Evolutionary conservation across 2,797 vertebrate species (phyloP), one percentile per base, ranked within the genome.

Genomic region (Borostomias antarcticus): DNA sequence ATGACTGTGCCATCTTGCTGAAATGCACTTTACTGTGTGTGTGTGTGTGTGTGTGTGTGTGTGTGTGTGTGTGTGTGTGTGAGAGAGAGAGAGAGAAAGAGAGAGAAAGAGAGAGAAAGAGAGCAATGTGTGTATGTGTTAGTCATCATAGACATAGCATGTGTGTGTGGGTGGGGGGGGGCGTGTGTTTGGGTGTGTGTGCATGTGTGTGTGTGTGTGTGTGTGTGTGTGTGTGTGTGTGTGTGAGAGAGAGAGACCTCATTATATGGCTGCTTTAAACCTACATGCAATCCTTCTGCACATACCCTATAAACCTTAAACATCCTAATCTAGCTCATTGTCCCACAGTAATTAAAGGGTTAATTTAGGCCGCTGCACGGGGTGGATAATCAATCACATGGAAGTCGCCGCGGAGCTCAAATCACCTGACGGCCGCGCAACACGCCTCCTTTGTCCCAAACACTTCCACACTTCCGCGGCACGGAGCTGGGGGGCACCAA

Each of bases 401-500:
- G 23, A 6, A 28, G 40, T 60, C 29, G 26, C 58, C 25, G 29
- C 45, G 40, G 58, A 29, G 28, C 29, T 26, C 26, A 68, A 60
- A 62, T 65, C 32, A 62, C 74, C 64, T 65, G 78, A 68, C 68
- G 72, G 62, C 58, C 43, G 1, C 30, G 69, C 69, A 23, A 19
- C 19, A 23, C 57, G 56, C 9, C 43, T 76, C 83, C 89, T 92
- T 91, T 93, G 90, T 92, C 80, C 90, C 60, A 47, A 48, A 76
- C 50, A 79, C 78, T n/a, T n/a, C n/a, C n/a, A n/a, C 68, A 92
- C 78, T 92, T 90, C 91, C 91, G 87, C 74, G 40, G 61, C 80
- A 64, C 23, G 86, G 89, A 92, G 91, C 90, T 89, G 85, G 91
- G 89, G 91, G 92, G 92, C 91, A 92, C 90, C 90, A 92, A 75